These are phyloP conservation scores for Apomyelois bistriatella DNA, from an alignment of 2,888 invertebrate species.

Conservation along the genomic window DNA sequence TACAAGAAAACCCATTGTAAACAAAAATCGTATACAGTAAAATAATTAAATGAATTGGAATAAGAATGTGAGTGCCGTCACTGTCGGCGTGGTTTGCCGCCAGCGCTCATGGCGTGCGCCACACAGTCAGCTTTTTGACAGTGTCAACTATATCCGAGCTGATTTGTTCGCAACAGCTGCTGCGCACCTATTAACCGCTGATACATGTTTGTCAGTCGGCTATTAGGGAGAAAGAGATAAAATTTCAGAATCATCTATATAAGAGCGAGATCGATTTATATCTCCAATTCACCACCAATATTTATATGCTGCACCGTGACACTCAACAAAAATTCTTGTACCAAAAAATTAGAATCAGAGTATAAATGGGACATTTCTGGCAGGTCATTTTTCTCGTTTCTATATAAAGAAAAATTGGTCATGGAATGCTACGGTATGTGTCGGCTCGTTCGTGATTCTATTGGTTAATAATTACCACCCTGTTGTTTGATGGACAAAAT, in stretches of 20 bases:
- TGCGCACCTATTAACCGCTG: conserved; percentile 80
- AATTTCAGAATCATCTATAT: conserved; percentile 65
- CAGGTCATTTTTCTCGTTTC: conserved; percentile 65
- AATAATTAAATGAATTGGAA: not conserved
- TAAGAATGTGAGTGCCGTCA: not conserved
- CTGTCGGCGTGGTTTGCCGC: conserved; percentile 32
- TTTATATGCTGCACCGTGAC: conserved; percentile 74
- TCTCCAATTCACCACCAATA: conserved; percentile 70
- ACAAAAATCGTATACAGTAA: not conserved
- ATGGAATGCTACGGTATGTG: conserved; percentile 40
- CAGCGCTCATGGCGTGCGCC: conserved; percentile 40
- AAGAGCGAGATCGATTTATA: conserved; percentile 74
- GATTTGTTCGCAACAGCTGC: conserved; percentile 80
- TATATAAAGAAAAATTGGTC: conserved; percentile 69
- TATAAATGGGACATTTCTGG: conserved; percentile 61
- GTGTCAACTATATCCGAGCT: conserved; percentile 78
- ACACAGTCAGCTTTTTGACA: conserved; percentile 72
- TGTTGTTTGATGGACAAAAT: not conserved
- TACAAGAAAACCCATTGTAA: not conserved
- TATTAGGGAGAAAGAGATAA: conserved; percentile 77
- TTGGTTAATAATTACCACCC: conserved; percentile 13
- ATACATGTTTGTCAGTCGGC: conserved; percentile 80
- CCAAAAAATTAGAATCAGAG: conserved; percentile 64
- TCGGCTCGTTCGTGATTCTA: conserved; percentile 15
- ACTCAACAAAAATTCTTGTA: conserved; percentile 66